phyloP scores from a whole-genome alignment of 2,113 vertebrate species.

The Eretmochelys imbricata region DNA sequence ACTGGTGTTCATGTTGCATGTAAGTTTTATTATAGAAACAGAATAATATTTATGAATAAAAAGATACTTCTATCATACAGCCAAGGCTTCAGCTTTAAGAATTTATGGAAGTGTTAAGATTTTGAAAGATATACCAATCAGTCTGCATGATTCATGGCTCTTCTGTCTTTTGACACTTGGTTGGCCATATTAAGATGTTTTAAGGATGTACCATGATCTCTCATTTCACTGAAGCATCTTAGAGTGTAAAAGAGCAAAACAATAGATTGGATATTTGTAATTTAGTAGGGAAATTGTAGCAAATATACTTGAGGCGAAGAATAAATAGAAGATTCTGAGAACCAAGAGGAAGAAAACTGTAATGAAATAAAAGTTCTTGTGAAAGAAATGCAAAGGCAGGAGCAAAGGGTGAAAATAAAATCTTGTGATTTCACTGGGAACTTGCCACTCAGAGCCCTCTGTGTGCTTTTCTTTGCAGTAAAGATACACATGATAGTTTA shows the following conservation, averaged over 20 bases:
- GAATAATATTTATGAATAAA: neutral
- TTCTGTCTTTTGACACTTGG: constrained; percentile 2
- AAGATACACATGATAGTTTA: neutral
- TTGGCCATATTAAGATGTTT: neutral
- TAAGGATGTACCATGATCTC: neutral
- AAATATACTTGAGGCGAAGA: neutral
- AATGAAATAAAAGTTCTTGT: neutral
- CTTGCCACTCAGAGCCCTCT: neutral
- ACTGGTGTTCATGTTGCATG: neutral
- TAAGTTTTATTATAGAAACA: neutral
- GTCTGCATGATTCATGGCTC: neutral
- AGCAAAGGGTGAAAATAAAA: neutral
- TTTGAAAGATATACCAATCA: neutral
- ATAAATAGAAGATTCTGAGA: neutral
- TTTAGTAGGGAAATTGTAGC: neutral
- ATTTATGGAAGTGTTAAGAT: neutral
- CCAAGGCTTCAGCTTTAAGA: neutral
- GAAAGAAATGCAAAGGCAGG: neutral
- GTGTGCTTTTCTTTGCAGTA: neutral
- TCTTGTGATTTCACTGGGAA: neutral
- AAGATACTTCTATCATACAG: fast-evolving
- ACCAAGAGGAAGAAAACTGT: neutral
- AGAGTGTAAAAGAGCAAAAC: neutral
- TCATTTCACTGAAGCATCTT: constrained; percentile 17
- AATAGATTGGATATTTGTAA: neutral